phyloP scores from a whole-genome alignment of 2,797 vertebrate genomes.

The Pseudochromis fuscus region DNA sequence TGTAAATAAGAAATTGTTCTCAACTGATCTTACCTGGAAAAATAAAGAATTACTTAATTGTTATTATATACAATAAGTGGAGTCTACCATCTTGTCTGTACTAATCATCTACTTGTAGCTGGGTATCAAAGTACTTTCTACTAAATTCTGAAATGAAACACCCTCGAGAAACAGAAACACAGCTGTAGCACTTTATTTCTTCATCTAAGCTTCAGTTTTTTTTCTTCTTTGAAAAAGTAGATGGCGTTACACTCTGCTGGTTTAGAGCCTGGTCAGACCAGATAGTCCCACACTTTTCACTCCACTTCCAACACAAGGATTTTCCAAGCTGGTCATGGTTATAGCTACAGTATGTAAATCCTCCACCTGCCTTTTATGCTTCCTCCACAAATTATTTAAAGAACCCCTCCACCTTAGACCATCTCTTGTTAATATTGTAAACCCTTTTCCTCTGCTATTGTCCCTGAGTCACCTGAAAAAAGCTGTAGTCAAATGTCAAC shows the following conservation, averaged over 20 bases:
- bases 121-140: neutral
- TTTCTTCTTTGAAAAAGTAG: constrained; percentile 7
- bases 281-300: constrained; percentile 34
- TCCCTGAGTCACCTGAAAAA: constrained; percentile 40
- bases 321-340: constrained; percentile 44
- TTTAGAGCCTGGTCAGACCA: constrained; percentile 37
- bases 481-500: constrained; percentile 39
- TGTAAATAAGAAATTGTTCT: too few relatives aligned
- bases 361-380: constrained; percentile 47
- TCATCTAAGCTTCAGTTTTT: neutral
- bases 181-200: constrained; percentile 18
- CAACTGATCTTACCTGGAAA: too few relatives aligned
- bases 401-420: constrained; percentile 32
- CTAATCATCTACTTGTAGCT: neutral
- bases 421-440: constrained; percentile 47
- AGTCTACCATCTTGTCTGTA: neutral
- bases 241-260: constrained; percentile 28
- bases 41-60: too few relatives aligned
- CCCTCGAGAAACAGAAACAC: constrained; percentile 2
- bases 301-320: constrained; percentile 27
- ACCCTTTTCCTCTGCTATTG: constrained; percentile 30
- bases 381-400: constrained; percentile 51
- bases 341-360: constrained; percentile 51
- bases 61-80: neutral
- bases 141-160: neutral